phyloP scores from a whole-genome alignment of 1,140 invertebrate genomes.

The Drosophila repletoides region DNA sequence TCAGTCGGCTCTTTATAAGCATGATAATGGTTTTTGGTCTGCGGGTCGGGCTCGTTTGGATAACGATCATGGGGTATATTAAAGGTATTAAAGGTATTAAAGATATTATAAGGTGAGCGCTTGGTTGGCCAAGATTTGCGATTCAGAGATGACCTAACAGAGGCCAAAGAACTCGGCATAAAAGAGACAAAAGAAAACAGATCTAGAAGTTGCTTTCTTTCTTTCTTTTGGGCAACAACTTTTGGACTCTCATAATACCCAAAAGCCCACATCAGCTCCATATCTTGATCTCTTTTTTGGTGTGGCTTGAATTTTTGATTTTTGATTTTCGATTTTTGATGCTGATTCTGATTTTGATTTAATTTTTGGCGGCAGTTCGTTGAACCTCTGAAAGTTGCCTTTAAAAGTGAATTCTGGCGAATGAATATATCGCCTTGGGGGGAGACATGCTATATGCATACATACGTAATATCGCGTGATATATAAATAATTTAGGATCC shows the following conservation, averaged over 20 bases:
- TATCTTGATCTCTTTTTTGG: too few species aligned
- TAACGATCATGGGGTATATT: background rate
- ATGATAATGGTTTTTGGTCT: conserved; percentile 60
- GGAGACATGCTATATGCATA: conserved; percentile 1
- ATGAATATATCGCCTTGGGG: background rate
- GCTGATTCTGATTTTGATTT: too few species aligned
- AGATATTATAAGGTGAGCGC: conserved; percentile 40
- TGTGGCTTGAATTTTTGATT: too few species aligned
- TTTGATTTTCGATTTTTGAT: conserved; percentile 25
- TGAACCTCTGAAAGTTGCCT: conserved; percentile 10
- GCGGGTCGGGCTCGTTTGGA: too few species aligned
- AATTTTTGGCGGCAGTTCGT: conserved; percentile 36
- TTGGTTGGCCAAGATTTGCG: conserved; percentile 17
- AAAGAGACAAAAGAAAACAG: background rate
- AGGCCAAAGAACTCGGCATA: conserved; percentile 14
- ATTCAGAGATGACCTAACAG: conserved; percentile 24
- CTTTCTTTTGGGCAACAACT: too few species aligned
- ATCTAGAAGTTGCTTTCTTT: conserved; percentile 5
- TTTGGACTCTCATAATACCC: background rate
- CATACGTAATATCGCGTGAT: conserved; percentile 27
- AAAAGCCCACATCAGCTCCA: conserved; percentile 9
- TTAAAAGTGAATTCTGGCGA: conserved; percentile 19
- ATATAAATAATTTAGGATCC: conserved; percentile 28
- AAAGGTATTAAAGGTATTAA: too few species aligned
- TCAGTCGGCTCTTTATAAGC: conserved; percentile 33